phyloP scores from a whole-genome alignment of 2,797 vertebrate genomes.

The Enteromius unitaeniatus region DNA sequence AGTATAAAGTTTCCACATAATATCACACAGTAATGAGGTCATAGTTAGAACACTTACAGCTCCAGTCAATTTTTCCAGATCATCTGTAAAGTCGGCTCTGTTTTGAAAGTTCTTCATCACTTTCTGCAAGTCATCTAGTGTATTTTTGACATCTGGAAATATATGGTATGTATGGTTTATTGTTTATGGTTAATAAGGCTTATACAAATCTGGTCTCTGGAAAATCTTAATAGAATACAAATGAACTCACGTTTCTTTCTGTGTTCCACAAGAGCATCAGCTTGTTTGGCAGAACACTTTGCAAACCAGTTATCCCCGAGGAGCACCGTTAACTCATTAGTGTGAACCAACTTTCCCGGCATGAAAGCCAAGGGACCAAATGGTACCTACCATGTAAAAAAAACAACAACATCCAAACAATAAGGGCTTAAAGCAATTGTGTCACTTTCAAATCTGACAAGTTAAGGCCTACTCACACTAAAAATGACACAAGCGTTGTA shows the following conservation, averaged over 20 bases:
- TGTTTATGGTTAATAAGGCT: no score
- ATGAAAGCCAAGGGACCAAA: conserved; percentile 95
- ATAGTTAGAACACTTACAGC: conserved; percentile 74
- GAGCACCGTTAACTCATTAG: conserved; percentile 93
- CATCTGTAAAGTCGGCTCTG: conserved; percentile 85
- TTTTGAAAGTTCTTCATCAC: conserved; percentile 91
- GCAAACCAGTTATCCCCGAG: conserved; percentile 98
- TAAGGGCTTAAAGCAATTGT: neutral
- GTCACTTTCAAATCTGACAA: conserved; percentile 1
- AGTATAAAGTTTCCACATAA: neutral
- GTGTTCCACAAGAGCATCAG: conserved; percentile 86
- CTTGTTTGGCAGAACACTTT: conserved; percentile 94
- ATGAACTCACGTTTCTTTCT: conserved; percentile 89
- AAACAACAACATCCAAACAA: neutral
- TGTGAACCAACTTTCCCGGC: conserved; percentile 91
- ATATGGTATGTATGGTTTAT: no score
- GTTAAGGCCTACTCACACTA: neutral
- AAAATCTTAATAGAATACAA: conserved; percentile 1
- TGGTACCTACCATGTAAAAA: conserved; percentile 83
- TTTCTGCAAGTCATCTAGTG: conserved; percentile 87
- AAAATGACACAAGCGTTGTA: neutral
- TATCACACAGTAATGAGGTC: neutral
- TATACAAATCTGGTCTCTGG: neutral
- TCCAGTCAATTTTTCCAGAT: conserved; percentile 83
- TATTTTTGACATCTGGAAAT: conserved; percentile 86